Base-by-base conservation (phyloP, 2,888 invertebrate species). In the Neria commutata region DNA sequence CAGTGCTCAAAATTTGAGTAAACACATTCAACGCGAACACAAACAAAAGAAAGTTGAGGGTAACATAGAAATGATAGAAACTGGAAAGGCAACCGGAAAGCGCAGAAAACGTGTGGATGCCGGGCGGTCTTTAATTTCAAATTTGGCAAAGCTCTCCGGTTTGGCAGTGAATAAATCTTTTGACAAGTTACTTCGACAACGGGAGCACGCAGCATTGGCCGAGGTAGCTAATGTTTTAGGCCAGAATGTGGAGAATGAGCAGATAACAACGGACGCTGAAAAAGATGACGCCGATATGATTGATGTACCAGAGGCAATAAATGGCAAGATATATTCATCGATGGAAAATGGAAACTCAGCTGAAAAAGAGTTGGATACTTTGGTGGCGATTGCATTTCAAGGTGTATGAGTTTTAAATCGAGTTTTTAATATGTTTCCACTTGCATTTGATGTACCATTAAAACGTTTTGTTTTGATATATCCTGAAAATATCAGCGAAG, bases 41-140 rank as follows among this genome's bases (percentile, higher is more conserved):
- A 49, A 25, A 1, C 23, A 33, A 26, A 10, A 59, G 3, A 42
- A 48, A 16, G 24, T 11, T 48, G 40, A 23, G 26, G 19, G 56
- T 42, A 17, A 50, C 49, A 5, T 40, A 17, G 55, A 52, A 45
- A 25, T 53, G 1, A 45, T 55, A 6, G 17, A 42, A 10, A 3
- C 17, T n/a, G 33, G 3, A 16, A 45, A 47, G 10, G 11, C 8
- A 1, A 50, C 48, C 55, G 55, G 25, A 24, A 29, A 50, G 2
- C 73, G 78, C 5, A 70, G 71, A 37, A 68, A 69, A 25, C 75
- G 81, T 1, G 76, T 73, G 46, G 81, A 81, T 65, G 74, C 74
- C 16, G 80, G 81, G 0, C 61, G 63, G 19, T 56, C 73, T 2
- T 69, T 71, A 10, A 56, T 68, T 2, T 81, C 81, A 0, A 63